Conservation (phyloP, 2,797 vertebrate genomes). For the Hyperoplus immaculatus region DNA sequence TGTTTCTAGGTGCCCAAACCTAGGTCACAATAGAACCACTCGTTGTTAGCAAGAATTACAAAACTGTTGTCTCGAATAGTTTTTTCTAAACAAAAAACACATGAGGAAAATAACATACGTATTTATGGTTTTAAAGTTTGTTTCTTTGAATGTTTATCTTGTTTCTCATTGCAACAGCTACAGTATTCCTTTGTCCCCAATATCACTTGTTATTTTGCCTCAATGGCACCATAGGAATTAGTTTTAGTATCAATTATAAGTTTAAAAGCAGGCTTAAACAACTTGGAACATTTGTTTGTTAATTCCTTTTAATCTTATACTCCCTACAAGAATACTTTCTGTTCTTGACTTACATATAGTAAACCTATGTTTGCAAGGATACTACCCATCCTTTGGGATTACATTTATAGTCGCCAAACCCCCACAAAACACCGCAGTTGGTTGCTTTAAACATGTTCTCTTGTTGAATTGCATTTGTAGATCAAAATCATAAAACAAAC, state of each 20-base stretch:
- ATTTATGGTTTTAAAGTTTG: neutral
- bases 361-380: neutral
- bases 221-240: neutral
- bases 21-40: too few species aligned
- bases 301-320: neutral
- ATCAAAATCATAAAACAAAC: neutral
- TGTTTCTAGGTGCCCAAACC: too few species aligned
- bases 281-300: neutral
- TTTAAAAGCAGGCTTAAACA: conserved; percentile 4
- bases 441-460: conserved; percentile 14
- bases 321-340: too few species aligned
- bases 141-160: neutral
- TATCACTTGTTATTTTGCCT: neutral
- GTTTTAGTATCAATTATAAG: too few species aligned
- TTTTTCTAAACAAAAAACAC: neutral
- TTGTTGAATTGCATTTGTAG: conserved; percentile 19
- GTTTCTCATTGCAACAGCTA: neutral
- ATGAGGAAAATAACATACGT: neutral
- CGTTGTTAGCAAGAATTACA: neutral
- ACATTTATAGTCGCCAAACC: conserved; percentile 20
- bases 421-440: conserved; percentile 12
- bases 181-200: neutral
- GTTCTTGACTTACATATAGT: neutral
- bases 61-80: neutral
- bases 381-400: conserved; percentile 12